phyloP scores from a whole-genome alignment of 1,140 invertebrate genomes.

The Heliothis subflexa region DNA sequence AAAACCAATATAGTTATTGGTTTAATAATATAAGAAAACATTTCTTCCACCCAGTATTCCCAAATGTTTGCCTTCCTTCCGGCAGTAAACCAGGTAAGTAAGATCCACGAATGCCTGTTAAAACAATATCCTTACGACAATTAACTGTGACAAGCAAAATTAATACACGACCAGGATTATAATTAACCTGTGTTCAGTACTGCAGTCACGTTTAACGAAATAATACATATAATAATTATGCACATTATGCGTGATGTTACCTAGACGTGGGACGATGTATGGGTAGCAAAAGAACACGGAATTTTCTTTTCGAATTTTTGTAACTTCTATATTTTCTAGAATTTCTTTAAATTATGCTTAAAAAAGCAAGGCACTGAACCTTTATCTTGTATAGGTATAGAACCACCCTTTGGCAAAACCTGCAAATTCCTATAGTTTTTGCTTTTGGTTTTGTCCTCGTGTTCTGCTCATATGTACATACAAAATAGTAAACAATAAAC shows the following conservation, averaged over 20 bases:
- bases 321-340: too few species aligned
- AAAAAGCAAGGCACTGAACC: too few species aligned
- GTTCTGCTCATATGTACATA: too few species aligned
- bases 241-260: slow-evolving; percentile 41
- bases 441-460: too few species aligned
- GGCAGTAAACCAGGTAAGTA: background rate
- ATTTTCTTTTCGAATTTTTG: background rate
- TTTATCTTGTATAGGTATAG: too few species aligned
- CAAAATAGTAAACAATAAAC: background rate
- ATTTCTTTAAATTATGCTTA: too few species aligned
- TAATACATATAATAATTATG: slow-evolving; percentile 49
- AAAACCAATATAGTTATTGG: too few species aligned
- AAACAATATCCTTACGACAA: background rate
- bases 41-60: background rate
- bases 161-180: background rate
- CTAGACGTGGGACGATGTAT: slow-evolving; percentile 12
- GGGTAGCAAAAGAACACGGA: background rate
- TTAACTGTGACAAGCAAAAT: slow-evolving; percentile 19
- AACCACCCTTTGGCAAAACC: too few species aligned
- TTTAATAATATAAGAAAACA: too few species aligned
- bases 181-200: slow-evolving; percentile 19
- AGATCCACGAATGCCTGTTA: background rate
- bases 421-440: too few species aligned
- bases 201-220: slow-evolving; percentile 42
- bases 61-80: background rate